Evolutionary conservation across 2,888 invertebrate species (phyloP).

Genomic region (Arrhopalites spinosus): DNA sequence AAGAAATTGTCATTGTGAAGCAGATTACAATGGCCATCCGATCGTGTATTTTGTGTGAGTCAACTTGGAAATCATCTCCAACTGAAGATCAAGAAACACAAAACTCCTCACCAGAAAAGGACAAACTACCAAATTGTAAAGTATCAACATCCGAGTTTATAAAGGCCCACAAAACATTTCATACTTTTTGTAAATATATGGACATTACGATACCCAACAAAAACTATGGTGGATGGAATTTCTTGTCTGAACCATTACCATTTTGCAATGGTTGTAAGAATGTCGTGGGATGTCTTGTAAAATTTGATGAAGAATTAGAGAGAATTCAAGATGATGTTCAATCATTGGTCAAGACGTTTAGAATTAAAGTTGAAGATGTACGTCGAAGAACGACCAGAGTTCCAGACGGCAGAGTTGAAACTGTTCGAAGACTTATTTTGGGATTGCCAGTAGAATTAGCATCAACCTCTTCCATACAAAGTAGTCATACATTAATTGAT

Average conservation of each 20-base stretch:
- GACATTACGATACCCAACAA: background rate
- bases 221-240: background rate
- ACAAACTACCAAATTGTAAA: background rate
- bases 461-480: too few species aligned
- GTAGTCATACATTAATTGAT: too few species aligned
- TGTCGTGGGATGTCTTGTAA: background rate
- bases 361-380: background rate
- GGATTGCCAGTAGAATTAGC: background rate
- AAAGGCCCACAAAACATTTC: background rate
- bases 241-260: background rate
- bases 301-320: background rate
- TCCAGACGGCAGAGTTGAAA: background rate
- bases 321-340: background rate
- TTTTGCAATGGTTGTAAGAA: background rate
- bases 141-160: background rate
- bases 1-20: too few species aligned
- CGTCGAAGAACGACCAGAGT: background rate
- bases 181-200: background rate
- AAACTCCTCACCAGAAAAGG: background rate
- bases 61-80: background rate
- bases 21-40: background rate
- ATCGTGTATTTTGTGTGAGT: background rate
- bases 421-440: background rate
- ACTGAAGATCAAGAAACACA: background rate
- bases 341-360: background rate